Evolutionary conservation across 2,888 invertebrate genomes (phyloP).

Genomic region (Drosophila tripunctata): DNA sequence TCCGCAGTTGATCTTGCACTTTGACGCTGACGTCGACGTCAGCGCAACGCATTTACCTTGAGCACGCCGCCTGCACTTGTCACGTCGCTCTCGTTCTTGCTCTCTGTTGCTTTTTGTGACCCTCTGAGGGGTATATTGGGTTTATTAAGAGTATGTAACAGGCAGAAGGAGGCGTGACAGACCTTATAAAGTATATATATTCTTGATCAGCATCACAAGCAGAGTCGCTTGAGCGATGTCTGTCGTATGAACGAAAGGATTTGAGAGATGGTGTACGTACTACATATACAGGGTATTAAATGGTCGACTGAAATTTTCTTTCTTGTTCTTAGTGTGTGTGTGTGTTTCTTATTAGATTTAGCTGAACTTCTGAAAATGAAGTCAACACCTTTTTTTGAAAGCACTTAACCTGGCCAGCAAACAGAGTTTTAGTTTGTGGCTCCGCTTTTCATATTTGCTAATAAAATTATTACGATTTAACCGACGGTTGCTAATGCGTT

Average conservation of each 20-base stretch:
- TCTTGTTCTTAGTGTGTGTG: too few species aligned
- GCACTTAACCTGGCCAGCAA: conserved; percentile 41
- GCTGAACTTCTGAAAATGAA: conserved; percentile 62
- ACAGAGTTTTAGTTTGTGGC: neutral
- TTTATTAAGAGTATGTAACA: too few species aligned
- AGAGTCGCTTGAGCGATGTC: too few species aligned
- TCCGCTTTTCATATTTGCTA: conserved; percentile 68
- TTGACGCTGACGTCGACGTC: conserved; percentile 6
- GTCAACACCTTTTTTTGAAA: conserved; percentile 66
- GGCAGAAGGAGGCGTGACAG: too few species aligned
- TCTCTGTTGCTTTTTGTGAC: neutral
- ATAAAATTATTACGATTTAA: conserved; percentile 75
- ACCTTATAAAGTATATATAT: too few species aligned
- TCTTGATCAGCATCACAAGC: too few species aligned
- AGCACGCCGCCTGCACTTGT: conserved; percentile 73
- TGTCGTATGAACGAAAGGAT: too few species aligned
- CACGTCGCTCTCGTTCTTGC: conserved; percentile 31
- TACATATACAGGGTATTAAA: too few species aligned
- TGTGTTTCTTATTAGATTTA: conserved; percentile 52
- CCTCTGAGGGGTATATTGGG: too few species aligned
- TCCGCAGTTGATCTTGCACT: conserved; percentile 71
- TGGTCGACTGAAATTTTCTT: too few species aligned
- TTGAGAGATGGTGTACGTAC: too few species aligned
- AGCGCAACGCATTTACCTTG: conserved; percentile 65
- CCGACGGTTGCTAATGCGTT: conserved; percentile 71